Percentiles rank a stretch among this genome's conserved stretches.
Evolutionary conservation across 2,113 vertebrate species (phyloP).

Genomic region (Galbula dea): DNA sequence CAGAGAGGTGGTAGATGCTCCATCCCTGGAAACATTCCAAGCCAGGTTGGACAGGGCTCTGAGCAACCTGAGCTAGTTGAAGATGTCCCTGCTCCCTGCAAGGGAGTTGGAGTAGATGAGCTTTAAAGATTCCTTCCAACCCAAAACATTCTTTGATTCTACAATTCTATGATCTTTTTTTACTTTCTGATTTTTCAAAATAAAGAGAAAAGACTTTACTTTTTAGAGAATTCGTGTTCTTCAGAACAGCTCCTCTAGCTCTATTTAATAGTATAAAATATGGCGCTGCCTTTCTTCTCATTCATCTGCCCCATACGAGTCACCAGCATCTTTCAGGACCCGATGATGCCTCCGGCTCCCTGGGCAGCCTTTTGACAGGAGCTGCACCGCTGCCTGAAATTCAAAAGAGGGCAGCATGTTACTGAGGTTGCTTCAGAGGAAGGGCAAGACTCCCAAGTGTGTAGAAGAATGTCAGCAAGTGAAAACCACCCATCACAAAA

Average conservation of each 20-base stretch:
- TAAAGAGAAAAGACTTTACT: background rate
- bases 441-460: background rate
- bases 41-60: background rate
- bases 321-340: background rate
- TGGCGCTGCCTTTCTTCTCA: background rate
- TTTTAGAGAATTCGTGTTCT: background rate
- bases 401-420: slow-evolving; percentile 82
- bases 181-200: background rate
- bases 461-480: slow-evolving; percentile 25
- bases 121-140: background rate
- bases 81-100: background rate
- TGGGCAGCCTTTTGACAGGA: background rate
- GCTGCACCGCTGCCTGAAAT: slow-evolving; percentile 52
- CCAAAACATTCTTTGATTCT: background rate
- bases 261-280: background rate
- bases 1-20: no score
- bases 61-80: background rate
- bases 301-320: background rate
- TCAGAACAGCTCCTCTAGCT: background rate
- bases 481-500: background rate
- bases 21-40: background rate
- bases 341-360: background rate
- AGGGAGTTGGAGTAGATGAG: background rate
- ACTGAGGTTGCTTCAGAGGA: slow-evolving; percentile 51
- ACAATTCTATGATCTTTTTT: background rate